Conservation (phyloP, 92 coral and sea anemone genomes). For the Phymanthus crucifer region DNA sequence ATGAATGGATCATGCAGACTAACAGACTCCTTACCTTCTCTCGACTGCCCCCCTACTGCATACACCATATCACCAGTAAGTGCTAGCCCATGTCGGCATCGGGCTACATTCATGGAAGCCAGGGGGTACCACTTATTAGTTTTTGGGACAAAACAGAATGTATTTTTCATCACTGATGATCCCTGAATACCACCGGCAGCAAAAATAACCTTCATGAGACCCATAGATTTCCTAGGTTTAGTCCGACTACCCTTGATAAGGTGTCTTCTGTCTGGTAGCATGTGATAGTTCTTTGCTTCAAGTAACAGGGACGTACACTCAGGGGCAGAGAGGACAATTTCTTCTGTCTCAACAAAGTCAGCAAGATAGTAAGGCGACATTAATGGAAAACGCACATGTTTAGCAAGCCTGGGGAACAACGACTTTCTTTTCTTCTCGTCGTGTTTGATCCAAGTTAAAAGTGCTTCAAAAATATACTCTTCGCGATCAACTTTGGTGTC, state of each 20-base stretch:
- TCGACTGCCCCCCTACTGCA: constrained; percentile 99
- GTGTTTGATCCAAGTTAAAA: constrained; percentile 82
- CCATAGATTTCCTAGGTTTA: constrained; percentile 89
- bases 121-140: constrained; percentile 88
- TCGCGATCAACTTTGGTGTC: constrained; percentile 91
- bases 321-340: constrained; percentile 75
- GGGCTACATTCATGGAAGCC: constrained; percentile 81
- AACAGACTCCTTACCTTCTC: constrained; percentile 71
- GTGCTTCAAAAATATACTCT: constrained; percentile 91
- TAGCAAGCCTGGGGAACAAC: constrained; percentile 70
- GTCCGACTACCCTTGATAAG: constrained; percentile 88
- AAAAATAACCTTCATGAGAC: constrained; percentile 87
- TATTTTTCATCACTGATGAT: constrained; percentile 80
- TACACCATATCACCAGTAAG: constrained; percentile 98
- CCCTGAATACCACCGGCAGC: constrained; percentile 99
- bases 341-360: constrained; percentile 92
- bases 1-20: no score
- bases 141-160: constrained; percentile 87
- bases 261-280: constrained; percentile 96
- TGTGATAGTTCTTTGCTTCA: constrained; percentile 96
- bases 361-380: constrained; percentile 99
- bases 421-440: constrained; percentile 65
- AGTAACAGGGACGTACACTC: constrained; percentile 84
- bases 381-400: constrained; percentile 84
- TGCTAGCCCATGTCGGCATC: constrained; percentile 97